phyloP scores from a whole-genome alignment of 2,113 vertebrate species.

The Odocoileus virginianus region DNA sequence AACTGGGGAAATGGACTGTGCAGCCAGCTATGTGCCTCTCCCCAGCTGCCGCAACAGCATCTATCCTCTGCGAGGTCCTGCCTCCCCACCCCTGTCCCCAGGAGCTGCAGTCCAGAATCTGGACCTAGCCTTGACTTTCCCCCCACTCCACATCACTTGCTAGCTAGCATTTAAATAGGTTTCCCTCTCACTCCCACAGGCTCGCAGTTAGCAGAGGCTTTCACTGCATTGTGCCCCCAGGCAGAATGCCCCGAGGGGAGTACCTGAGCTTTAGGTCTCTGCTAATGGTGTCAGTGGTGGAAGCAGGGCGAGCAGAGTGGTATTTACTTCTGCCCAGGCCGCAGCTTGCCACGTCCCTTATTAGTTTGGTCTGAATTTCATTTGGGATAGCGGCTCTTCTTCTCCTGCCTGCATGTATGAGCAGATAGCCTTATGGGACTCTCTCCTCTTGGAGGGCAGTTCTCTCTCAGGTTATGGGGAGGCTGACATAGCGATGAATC shows the following conservation, averaged over 20 bases:
- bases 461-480: neutral
- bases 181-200: no score
- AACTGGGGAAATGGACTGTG: neutral
- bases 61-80: neutral
- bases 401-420: neutral
- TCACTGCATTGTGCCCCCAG: no score
- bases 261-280: neutral
- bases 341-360: neutral
- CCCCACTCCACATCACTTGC: fast-evolving
- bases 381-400: neutral
- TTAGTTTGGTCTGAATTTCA: neutral
- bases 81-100: neutral
- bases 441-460: neutral
- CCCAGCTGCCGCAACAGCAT: neutral
- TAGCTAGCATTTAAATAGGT: no score
- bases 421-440: neutral
- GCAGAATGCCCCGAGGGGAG: neutral
- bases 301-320: neutral
- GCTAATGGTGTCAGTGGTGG: no score
- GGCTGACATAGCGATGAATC: neutral
- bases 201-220: neutral
- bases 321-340: neutral
- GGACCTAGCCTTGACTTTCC: neutral
- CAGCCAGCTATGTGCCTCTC: neutral
- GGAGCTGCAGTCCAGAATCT: neutral